phyloP scores from a whole-genome alignment of 2,888 invertebrate species.

The Drosophila ustulata region DNA sequence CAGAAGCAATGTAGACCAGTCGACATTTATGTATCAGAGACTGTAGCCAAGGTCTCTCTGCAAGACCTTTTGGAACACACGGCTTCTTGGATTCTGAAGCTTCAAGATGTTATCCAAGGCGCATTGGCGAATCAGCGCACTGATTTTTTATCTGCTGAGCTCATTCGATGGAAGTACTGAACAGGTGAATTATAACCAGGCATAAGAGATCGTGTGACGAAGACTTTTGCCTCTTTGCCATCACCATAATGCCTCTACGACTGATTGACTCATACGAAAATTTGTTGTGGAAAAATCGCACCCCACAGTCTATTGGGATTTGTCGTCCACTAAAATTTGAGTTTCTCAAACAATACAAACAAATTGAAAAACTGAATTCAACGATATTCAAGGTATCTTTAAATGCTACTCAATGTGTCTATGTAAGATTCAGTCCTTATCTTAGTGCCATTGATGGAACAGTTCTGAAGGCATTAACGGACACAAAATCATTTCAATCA shows the following conservation, averaged over 20 bases:
- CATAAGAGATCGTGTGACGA: neutral
- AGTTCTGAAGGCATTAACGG: neutral
- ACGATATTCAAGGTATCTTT: neutral
- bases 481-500: neutral
- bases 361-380: neutral
- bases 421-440: neutral
- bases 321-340: neutral
- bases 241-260: too few species aligned
- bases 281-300: neutral
- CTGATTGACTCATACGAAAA: too few species aligned
- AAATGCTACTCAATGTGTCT: neutral
- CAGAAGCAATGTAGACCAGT: neutral
- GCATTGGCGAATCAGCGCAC: too few species aligned
- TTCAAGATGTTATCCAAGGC: neutral
- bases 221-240: neutral
- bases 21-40: neutral
- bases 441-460: neutral
- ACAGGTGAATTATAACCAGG: neutral
- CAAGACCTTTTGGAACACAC: slow-evolving; percentile 1
- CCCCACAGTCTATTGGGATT: neutral
- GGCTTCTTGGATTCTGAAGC: neutral
- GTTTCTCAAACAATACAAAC: neutral
- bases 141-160: neutral
- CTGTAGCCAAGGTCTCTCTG: neutral
- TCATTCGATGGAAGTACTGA: neutral